Conservation (phyloP, 2,888 invertebrate genomes). For the Euzetes globulus region DNA sequence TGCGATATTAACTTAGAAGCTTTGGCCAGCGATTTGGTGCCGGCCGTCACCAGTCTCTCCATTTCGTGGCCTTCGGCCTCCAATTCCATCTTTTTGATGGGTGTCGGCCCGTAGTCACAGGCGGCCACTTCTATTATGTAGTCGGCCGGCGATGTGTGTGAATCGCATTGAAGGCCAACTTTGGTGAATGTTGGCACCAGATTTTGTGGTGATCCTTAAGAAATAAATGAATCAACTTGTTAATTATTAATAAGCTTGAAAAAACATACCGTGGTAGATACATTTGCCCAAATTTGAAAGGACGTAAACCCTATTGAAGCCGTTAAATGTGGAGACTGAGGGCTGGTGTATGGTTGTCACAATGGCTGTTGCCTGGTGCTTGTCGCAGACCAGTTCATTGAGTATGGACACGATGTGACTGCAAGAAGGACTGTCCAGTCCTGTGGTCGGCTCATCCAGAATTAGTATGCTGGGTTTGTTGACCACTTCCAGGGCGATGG, state of each 20-base stretch:
- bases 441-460: conserved; percentile 34
- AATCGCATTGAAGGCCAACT: conserved; percentile 1
- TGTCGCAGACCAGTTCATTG: conserved; percentile 16
- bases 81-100: background rate
- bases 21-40: background rate
- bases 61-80: background rate
- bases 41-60: background rate
- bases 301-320: conserved; percentile 14
- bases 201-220: conserved; percentile 13
- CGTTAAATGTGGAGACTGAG: conserved; percentile 11
- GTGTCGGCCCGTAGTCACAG: conserved; percentile 26
- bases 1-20: background rate
- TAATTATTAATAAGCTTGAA: background rate
- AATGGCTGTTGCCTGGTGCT: conserved; percentile 1
- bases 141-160: conserved; percentile 30
- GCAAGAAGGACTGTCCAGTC: conserved; percentile 32
- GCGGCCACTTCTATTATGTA: conserved; percentile 35
- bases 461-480: conserved; percentile 26
- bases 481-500: conserved; percentile 29
- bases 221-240: background rate
- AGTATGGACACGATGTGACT: conserved; percentile 7
- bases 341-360: conserved; percentile 34
- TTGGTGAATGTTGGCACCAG: conserved; percentile 11
- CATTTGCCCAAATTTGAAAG: conserved; percentile 1
- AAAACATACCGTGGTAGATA: conserved; percentile 23